phyloP scores from a whole-genome alignment of 2,888 invertebrate species.

The Diachrysia chrysitis region DNA sequence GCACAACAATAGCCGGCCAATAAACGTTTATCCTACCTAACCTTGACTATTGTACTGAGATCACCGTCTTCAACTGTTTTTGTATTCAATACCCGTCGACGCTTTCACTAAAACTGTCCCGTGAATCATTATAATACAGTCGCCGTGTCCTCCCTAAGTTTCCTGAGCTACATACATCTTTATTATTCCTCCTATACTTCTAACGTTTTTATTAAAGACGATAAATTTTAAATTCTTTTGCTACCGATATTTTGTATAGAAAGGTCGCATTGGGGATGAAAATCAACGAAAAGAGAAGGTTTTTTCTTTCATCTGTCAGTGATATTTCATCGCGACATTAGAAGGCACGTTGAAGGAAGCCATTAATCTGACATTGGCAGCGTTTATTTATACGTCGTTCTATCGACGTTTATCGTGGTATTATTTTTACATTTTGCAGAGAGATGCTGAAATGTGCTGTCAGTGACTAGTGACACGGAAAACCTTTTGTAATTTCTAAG shows the following conservation, averaged over 20 bases:
- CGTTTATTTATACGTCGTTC: constrained; percentile 48
- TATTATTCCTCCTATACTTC: constrained; percentile 29
- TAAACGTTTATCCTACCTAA: constrained; percentile 74
- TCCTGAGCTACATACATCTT: constrained; percentile 24
- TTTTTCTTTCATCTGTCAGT: constrained; percentile 42
- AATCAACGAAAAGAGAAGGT: constrained; percentile 29
- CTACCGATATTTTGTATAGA: constrained; percentile 20
- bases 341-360: constrained; percentile 51
- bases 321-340: constrained; percentile 61
- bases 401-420: constrained; percentile 40
- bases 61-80: constrained; percentile 73
- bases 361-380: constrained; percentile 63
- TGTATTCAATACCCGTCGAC: constrained; percentile 59
- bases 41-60: constrained; percentile 77
- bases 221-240: constrained; percentile 47
- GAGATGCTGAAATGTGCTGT: constrained; percentile 37
- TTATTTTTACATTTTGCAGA: constrained; percentile 44
- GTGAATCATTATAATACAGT: constrained; percentile 58
- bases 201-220: constrained; percentile 42
- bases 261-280: constrained; percentile 25
- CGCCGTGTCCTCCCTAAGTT: constrained; percentile 28
- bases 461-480: constrained; percentile 16
- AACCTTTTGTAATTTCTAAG: constrained; percentile 14
- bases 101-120: constrained; percentile 54
- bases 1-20: constrained; percentile 80